Conservation (phyloP, 2,888 invertebrate species). For the Parnassius orleans region DNA sequence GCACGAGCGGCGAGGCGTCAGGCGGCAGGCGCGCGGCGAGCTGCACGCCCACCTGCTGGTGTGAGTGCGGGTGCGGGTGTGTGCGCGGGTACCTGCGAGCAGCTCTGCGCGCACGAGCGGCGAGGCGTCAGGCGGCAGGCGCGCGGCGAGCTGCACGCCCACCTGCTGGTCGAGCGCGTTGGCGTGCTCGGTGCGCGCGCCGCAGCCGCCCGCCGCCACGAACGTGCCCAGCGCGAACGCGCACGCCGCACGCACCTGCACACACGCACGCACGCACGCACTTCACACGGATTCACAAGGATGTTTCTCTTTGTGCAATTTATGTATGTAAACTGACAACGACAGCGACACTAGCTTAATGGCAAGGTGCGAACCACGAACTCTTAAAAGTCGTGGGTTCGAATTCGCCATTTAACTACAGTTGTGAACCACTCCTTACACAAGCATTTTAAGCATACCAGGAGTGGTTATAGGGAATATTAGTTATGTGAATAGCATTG, state of each 20-base stretch:
- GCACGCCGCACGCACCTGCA: constrained; percentile 92
- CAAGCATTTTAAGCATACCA: too few species aligned
- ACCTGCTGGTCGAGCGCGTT: constrained; percentile 96
- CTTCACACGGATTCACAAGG: too few species aligned
- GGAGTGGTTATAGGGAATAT: too few species aligned
- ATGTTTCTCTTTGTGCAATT: too few species aligned
- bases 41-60: constrained; percentile 94
- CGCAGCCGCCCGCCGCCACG: constrained; percentile 89
- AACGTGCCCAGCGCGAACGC: constrained; percentile 98
- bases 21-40: constrained; percentile 87
- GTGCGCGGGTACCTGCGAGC: constrained; percentile 83
- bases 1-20: constrained; percentile 94
- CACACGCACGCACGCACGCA: background rate
- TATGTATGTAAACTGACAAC: too few species aligned
- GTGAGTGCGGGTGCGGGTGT: constrained; percentile 39
- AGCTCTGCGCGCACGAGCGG: constrained; percentile 93
- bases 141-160: constrained; percentile 91
- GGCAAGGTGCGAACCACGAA: too few species aligned
- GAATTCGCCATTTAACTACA: too few species aligned
- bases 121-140: constrained; percentile 90
- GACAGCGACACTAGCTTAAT: too few species aligned
- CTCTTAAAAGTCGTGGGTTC: too few species aligned
- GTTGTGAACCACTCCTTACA: too few species aligned
- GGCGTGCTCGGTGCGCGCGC: constrained; percentile 93
- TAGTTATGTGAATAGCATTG: too few species aligned